A percentile compares a stretch with the other conserved stretches of the same genome.
Evolutionary conservation across 2,113 vertebrate genomes (phyloP).

Genomic region (Aphelocoma coerulescens): DNA sequence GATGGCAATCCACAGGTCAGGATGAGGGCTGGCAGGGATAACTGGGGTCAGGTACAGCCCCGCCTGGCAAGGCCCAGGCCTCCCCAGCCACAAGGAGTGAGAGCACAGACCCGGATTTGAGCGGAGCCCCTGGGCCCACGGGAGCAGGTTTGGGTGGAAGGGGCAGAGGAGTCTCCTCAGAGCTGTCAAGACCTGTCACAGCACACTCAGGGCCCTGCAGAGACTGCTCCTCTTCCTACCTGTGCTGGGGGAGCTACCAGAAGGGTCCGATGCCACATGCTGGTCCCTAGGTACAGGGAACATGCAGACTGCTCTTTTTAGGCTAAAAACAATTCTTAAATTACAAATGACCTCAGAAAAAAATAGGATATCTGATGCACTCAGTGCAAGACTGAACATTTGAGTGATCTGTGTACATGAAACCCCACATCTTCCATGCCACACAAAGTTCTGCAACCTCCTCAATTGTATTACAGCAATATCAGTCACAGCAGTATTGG

Average conservation of each 20-base stretch:
- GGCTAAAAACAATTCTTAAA: neutral
- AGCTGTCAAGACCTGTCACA: neutral
- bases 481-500: neutral
- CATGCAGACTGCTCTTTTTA: neutral
- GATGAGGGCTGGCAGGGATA: neutral
- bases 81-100: accelerated
- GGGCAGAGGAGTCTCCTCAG: neutral
- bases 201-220: neutral
- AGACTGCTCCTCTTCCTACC: neutral
- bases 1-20: accelerated
- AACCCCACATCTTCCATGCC: neutral
- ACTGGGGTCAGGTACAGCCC: accelerated
- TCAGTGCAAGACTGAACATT: neutral
- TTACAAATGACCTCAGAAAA: neutral
- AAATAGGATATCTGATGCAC: neutral
- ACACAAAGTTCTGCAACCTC: neutral
- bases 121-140: accelerated
- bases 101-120: neutral
- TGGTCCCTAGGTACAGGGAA: neutral
- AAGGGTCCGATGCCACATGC: accelerated
- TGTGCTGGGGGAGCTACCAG: neutral
- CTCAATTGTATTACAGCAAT: neutral
- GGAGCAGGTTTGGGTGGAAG: neutral
- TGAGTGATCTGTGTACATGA: neutral
- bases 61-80: neutral